These are phyloP conservation scores for Conus ventricosus DNA, from an alignment of 1,140 invertebrate species.

Conservation along the genomic window DNA sequence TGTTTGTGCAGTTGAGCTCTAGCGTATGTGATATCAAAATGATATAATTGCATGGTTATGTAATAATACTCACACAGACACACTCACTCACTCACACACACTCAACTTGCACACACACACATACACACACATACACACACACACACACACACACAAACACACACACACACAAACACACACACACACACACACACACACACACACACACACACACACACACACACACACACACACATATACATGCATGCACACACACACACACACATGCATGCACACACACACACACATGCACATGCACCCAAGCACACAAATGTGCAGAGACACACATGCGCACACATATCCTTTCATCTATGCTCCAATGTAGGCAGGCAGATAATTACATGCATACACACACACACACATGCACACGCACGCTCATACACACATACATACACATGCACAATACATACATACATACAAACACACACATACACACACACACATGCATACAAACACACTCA, in stretches of 20 bases:
- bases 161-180: neutral
- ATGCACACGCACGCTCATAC: neutral
- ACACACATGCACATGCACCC: neutral
- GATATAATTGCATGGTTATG: too few species aligned
- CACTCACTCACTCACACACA: neutral
- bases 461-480: too few species aligned
- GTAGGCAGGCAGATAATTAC: neutral
- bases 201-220: neutral
- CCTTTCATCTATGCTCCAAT: neutral
- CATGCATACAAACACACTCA: too few species aligned
- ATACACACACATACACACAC: neutral
- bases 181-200: neutral
- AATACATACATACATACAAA: neutral
- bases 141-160: neutral
- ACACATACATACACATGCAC: neutral
- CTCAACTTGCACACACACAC: neutral
- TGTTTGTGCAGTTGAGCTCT: too few species aligned
- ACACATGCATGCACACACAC: neutral
- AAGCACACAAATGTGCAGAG: neutral
- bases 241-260: neutral
- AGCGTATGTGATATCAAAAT: too few species aligned
- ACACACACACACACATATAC: neutral
- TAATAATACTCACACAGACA: too few species aligned
- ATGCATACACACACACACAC: slow-evolving; percentile 1
- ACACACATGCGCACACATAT: neutral